These are phyloP conservation scores for Cosmia pyralina DNA, from an alignment of 2,888 invertebrate genomes.

Conservation along the genomic window DNA sequence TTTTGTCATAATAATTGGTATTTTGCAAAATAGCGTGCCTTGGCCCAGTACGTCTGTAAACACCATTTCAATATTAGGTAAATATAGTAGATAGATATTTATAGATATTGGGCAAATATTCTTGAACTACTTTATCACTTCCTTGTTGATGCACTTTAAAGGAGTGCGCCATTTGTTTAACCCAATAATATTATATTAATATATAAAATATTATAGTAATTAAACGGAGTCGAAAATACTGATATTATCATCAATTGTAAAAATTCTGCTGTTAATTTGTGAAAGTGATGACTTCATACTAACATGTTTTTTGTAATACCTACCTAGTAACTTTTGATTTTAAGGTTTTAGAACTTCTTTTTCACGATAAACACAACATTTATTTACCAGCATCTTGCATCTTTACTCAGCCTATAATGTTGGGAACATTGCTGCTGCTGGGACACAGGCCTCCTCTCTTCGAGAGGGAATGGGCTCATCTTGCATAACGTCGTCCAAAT, in stretches of 20 bases:
- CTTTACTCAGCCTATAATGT: conserved; percentile 13
- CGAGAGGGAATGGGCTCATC: neutral
- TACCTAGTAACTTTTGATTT: neutral
- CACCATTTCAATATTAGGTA: conserved; percentile 30
- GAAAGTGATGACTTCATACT: conserved; percentile 1
- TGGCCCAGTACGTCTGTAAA: conserved; percentile 27
- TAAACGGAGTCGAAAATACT: neutral
- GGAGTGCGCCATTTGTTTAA: neutral
- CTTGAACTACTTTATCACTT: conserved; percentile 29
- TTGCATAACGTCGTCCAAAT: conserved; percentile 72
- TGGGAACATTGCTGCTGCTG: no score
- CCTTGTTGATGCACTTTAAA: conserved; percentile 48
- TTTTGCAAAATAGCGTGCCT: conserved; percentile 22
- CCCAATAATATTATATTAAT: neutral
- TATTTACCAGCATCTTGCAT: conserved; percentile 52
- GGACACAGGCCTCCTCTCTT: no score
- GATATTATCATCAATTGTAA: conserved; percentile 4
- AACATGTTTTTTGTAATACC: neutral
- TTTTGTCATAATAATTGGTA: conserved; percentile 10
- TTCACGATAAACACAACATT: neutral
- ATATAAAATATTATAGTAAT: conserved; percentile 7
- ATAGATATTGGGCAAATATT: conserved; percentile 21
- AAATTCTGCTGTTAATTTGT: neutral
- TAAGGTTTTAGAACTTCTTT: neutral
- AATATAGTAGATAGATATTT: conserved; percentile 19